Evolutionary conservation across 2,113 vertebrate genomes (phyloP).

Genomic region (Rhodinocichla rosea): DNA sequence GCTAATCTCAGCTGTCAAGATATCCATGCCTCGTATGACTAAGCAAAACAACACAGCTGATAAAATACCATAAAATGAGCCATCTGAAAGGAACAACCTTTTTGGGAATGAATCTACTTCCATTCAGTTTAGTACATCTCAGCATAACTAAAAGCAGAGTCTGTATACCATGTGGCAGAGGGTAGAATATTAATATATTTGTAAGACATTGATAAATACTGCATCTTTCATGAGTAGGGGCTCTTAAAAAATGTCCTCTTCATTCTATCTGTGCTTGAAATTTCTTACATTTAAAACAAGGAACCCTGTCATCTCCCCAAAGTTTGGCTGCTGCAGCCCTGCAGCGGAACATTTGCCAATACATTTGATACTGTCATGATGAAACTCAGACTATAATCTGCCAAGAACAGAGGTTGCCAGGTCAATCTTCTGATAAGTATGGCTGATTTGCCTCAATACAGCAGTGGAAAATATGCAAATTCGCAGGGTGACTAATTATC

Average conservation of each 20-base stretch:
- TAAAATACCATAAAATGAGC: background rate
- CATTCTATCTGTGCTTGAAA: background rate
- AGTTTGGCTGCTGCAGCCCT: background rate
- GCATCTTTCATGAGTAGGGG: background rate
- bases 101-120: background rate
- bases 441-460: background rate
- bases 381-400: background rate
- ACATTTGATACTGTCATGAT: background rate
- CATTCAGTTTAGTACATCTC: background rate
- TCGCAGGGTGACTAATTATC: background rate
- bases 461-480: conserved; percentile 34
- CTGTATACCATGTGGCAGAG: background rate
- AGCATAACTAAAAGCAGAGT: background rate
- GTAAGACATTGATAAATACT: background rate
- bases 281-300: background rate
- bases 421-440: conserved; percentile 4
- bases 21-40: background rate
- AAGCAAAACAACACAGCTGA: background rate
- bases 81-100: background rate
- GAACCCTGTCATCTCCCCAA: background rate
- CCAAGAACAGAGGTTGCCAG: background rate
- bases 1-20: background rate
- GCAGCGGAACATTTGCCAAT: background rate
- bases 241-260: background rate
- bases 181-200: background rate